phyloP scores from a whole-genome alignment of 2,888 invertebrate genomes.

The Miltochrista miniata region DNA sequence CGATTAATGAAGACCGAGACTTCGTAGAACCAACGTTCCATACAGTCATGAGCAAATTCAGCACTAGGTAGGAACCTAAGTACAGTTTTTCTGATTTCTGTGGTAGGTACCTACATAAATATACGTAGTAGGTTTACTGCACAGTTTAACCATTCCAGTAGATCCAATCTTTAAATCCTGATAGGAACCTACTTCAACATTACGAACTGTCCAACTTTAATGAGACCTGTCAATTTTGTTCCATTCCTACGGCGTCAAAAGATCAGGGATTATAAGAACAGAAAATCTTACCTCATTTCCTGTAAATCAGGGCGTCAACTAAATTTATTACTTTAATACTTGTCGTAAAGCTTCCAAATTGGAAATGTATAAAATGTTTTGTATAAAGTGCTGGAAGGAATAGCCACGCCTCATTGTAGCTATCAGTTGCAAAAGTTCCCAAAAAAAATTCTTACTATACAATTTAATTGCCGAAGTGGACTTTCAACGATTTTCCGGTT shows the following conservation, averaged over 20 bases:
- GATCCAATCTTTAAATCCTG: slow-evolving; percentile 29
- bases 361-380: not conserved
- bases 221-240: slow-evolving; percentile 67
- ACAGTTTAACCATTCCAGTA: slow-evolving; percentile 15
- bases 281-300: slow-evolving; percentile 44
- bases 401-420: too few relatives aligned
- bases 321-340: slow-evolving; percentile 30
- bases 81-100: too few relatives aligned
- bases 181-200: slow-evolving; percentile 42
- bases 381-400: too few relatives aligned
- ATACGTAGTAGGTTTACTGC: not conserved
- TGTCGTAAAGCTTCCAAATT: slow-evolving; percentile 1
- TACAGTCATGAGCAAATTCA: too few relatives aligned
- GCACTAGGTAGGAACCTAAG: too few relatives aligned
- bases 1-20: too few relatives aligned
- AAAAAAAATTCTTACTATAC: too few relatives aligned
- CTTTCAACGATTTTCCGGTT: too few relatives aligned
- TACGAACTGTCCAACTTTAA: slow-evolving; percentile 61
- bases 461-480: too few relatives aligned
- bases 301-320: slow-evolving; percentile 39
- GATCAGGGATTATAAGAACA: slow-evolving; percentile 49
- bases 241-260: slow-evolving; percentile 47
- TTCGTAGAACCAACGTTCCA: too few relatives aligned
- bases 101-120: too few relatives aligned
- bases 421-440: too few relatives aligned